phyloP scores from a whole-genome alignment of 2,888 invertebrate species.

The Spodoptera picta region DNA sequence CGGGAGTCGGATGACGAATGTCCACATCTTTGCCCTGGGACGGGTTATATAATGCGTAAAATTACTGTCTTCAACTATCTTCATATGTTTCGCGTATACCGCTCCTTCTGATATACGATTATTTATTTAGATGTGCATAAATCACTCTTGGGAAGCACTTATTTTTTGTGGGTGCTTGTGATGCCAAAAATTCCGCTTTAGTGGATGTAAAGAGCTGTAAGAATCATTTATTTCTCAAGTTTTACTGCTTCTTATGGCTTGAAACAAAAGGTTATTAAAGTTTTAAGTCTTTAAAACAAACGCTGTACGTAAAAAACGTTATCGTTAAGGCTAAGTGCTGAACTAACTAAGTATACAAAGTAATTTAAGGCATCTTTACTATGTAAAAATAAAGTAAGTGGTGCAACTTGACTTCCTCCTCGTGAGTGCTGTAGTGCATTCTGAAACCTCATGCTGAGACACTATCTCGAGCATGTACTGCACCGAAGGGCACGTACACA shows the following conservation, averaged over 20 bases:
- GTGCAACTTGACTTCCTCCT: constrained; percentile 31
- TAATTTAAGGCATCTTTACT: constrained; percentile 23
- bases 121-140: constrained; percentile 62
- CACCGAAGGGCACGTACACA: constrained; percentile 64
- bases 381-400: constrained; percentile 34
- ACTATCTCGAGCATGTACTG: constrained; percentile 63
- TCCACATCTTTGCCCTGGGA: constrained; percentile 74
- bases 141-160: constrained; percentile 56
- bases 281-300: constrained; percentile 18
- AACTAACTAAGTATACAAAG: constrained; percentile 20
- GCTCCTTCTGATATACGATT: constrained; percentile 61
- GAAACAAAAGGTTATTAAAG: constrained; percentile 1
- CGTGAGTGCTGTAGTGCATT: constrained; percentile 41
- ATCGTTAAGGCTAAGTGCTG: constrained; percentile 6
- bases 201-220: constrained; percentile 27
- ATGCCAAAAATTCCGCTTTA: constrained; percentile 43
- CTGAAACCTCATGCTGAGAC: constrained; percentile 50
- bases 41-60: constrained; percentile 86
- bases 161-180: constrained; percentile 41
- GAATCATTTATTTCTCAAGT: constrained; percentile 18
- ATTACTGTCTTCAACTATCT: constrained; percentile 83
- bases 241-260: background rate
- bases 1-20: constrained; percentile 82
- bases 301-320: constrained; percentile 1
- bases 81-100: constrained; percentile 71